phyloP scores from a whole-genome alignment of 2,888 invertebrate species.

The Caenorhabditis uteleia region DNA sequence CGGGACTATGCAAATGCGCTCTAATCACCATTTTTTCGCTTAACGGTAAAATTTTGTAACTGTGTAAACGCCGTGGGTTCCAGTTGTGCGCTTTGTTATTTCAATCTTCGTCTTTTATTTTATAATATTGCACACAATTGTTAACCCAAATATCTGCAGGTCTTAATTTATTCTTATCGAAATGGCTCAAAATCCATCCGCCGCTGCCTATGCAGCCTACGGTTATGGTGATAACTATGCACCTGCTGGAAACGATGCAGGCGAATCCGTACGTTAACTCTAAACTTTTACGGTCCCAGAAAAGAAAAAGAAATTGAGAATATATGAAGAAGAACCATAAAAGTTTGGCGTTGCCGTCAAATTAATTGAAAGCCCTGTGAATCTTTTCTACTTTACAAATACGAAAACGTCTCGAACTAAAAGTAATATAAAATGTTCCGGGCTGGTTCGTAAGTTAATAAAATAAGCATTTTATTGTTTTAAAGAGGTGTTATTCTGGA shows the following conservation, averaged over 20 bases:
- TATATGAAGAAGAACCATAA: slow-evolving; percentile 5
- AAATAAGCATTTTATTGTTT: too few relatives aligned
- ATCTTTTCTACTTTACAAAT: background rate
- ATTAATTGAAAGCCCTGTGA: background rate
- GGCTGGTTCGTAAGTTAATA: background rate
- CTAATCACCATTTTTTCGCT: too few relatives aligned
- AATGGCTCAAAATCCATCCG: too few relatives aligned
- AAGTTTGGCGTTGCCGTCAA: slow-evolving; percentile 24
- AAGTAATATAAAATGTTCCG: background rate
- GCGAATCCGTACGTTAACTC: slow-evolving; percentile 35
- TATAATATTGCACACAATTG: too few relatives aligned
- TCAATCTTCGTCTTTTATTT: too few relatives aligned
- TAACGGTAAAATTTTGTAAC: too few relatives aligned
- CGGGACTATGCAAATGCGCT: too few relatives aligned
- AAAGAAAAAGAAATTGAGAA: background rate
- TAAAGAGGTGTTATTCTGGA: too few relatives aligned
- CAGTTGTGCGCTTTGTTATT: too few relatives aligned
- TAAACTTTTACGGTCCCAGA: slow-evolving; percentile 15
- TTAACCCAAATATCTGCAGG: too few relatives aligned
- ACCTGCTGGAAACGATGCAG: slow-evolving; percentile 11
- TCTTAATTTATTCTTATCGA: too few relatives aligned
- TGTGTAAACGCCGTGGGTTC: too few relatives aligned
- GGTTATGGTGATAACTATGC: slow-evolving; percentile 12
- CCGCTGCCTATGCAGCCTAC: slow-evolving; percentile 23
- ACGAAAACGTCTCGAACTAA: background rate